Base-by-base conservation (phyloP, 2,797 vertebrate species). In the Cephalopachus bancanus region DNA sequence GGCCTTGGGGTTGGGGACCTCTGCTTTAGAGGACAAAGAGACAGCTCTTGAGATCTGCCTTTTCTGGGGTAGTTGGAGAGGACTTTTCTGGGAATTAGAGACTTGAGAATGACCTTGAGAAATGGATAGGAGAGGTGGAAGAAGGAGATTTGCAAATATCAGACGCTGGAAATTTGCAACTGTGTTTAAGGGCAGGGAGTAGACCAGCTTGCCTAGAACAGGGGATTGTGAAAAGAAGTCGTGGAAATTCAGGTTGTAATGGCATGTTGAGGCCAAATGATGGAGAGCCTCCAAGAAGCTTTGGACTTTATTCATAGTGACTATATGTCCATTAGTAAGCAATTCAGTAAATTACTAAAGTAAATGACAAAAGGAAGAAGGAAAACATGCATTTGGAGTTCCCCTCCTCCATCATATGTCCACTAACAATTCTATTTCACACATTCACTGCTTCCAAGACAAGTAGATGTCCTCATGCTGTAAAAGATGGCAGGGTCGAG, bases 331-430 rank as follows among this genome's bases (percentile, higher is more conserved):
- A 53, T 71, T 51, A 53, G 49, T 10, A 57, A 69, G 33, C 7
- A 49, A 37, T 74, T 19, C 26, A 5, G 37, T 74, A 49, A 65
- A 14, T 59, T 55, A 33, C n/a, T 64, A 10, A 28, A 49, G 49
- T 37, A 60, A 89, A 53, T 1, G 49, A 10, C 22, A 64, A 76
- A 79, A 30, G 0, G 7, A 26, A 83, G 26, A 28, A 57, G 55
- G 74, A 72, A 44, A 53, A 6, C 0, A 3, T 6, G 1, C 30
- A 7, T 84, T 59, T 28, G 9, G 7, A 59, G 7, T 10, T 15
- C 15, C 10, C 7, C 3, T 33, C 1, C 74, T 0, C 1, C 11
- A 0, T 51, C 22, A 0, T 3, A 33, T 11, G 37, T 44, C 37
- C 51, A 12, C 60, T 17, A 30, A 20, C 10, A n/a, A 20, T 26